phyloP scores from a whole-genome alignment of 2,113 vertebrate genomes.

The Tricholaema leucomelas region DNA sequence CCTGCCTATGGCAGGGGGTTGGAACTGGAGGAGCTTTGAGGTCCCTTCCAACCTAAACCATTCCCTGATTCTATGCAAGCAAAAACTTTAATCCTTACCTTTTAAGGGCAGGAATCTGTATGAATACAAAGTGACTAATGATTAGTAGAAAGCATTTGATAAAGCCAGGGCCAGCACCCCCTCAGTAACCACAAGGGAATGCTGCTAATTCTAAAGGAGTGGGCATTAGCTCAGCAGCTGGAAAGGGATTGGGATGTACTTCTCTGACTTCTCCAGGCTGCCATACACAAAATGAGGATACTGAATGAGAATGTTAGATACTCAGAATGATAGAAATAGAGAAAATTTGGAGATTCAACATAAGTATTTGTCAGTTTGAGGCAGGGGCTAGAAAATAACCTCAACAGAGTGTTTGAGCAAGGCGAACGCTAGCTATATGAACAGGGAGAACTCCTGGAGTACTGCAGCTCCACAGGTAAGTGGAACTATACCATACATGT shows the following conservation, averaged over 20 bases:
- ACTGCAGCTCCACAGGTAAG: neutral
- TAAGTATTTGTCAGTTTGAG: neutral
- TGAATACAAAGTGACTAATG: neutral
- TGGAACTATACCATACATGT: too few relatives aligned
- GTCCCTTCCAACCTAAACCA: too few relatives aligned
- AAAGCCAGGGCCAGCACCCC: neutral
- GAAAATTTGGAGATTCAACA: neutral
- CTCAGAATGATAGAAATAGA: neutral
- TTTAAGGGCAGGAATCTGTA: neutral
- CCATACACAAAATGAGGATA: neutral
- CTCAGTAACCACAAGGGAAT: neutral
- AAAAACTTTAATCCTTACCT: neutral
- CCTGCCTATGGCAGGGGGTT: too few relatives aligned
- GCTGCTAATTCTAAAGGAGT: too few relatives aligned
- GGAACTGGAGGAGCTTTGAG: too few relatives aligned
- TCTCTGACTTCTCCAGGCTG: neutral
- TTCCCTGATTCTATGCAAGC: too few relatives aligned
- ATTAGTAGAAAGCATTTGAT: neutral
- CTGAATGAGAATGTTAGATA: neutral
- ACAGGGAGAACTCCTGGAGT: neutral
- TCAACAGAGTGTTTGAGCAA: neutral
- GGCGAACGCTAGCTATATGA: neutral
- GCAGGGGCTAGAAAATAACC: neutral
- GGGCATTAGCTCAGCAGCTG: fast-evolving
- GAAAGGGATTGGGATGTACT: neutral